Conservation (phyloP, 1,140 invertebrate genomes). For the Anastrepha ludens region DNA sequence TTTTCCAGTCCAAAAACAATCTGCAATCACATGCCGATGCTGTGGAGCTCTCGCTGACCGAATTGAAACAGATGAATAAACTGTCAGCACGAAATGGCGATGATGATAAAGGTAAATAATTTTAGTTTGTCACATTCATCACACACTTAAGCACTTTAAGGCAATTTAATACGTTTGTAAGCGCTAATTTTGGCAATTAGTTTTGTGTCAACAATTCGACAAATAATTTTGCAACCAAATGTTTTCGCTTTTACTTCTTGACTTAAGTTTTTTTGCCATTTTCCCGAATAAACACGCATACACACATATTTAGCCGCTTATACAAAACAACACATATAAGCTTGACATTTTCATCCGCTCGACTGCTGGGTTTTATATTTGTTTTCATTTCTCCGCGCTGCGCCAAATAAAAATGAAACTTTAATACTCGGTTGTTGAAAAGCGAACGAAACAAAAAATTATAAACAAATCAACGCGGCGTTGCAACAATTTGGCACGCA, state of each 20-base stretch:
- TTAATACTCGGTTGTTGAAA: not conserved
- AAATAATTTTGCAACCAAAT: not conserved
- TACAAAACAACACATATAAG: not conserved
- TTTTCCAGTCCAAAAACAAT: constrained; percentile 71
- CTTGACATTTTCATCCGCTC: constrained; percentile 1
- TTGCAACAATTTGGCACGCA: not conserved
- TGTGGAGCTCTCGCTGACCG: constrained; percentile 69
- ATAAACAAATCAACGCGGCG: not conserved
- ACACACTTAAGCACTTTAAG: not conserved
- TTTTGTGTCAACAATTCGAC: not conserved
- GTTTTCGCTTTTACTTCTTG: not conserved
- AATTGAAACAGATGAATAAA: constrained; percentile 63
- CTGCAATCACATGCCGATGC: constrained; percentile 70
- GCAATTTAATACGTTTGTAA: not conserved
- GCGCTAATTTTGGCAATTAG: no score
- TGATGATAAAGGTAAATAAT: constrained; percentile 66
- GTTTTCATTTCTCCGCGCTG: not conserved
- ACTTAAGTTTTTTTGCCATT: not conserved
- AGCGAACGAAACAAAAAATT: not conserved
- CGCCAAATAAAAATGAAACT: not conserved
- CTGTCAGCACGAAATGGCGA: constrained; percentile 55
- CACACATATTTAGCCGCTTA: not conserved
- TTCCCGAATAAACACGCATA: not conserved
- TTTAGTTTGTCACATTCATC: not conserved
- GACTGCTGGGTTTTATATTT: not conserved